phyloP scores from a whole-genome alignment of 2,888 invertebrate genomes.

The Herminia tarsipennalis region DNA sequence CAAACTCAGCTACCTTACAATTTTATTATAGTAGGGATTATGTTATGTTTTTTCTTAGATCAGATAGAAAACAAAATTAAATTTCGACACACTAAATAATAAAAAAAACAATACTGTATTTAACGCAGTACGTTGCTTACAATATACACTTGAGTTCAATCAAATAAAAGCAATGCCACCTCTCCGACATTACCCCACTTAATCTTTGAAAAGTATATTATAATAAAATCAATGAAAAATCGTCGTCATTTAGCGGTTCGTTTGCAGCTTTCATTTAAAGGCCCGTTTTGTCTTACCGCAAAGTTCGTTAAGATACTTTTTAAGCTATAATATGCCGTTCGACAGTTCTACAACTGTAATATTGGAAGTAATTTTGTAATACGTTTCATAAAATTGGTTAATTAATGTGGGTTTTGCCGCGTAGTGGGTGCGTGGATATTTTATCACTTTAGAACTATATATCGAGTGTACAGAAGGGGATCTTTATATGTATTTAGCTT shows the following conservation, averaged over 20 bases:
- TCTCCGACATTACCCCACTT: conserved; percentile 27
- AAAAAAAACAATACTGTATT: no score
- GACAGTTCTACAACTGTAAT: neutral
- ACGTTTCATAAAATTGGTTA: neutral
- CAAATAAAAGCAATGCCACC: conserved; percentile 14
- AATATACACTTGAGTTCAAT: neutral
- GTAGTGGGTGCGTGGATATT: no score
- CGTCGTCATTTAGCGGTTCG: conserved; percentile 34
- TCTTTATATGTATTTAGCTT: no score
- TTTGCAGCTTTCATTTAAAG: conserved; percentile 33
- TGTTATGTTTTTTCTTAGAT: no score
- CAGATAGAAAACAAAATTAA: no score
- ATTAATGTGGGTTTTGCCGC: neutral
- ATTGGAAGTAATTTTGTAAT: neutral
- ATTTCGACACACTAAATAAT: no score
- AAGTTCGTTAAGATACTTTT: conserved; percentile 17
- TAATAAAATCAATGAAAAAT: conserved; percentile 46
- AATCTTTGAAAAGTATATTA: conserved; percentile 40
- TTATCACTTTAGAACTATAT: no score
- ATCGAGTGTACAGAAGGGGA: no score
- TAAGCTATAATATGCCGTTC: neutral
- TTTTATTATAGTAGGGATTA: no score
- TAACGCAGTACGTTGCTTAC: no score
- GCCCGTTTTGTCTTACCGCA: conserved; percentile 14
- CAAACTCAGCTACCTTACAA: no score